A percentile compares a stretch with the other conserved stretches of the same genome.
Evolutionary conservation across 53 echinoderm and acorn worm genomes (phyloP).

Genomic region (Mesocentrotus franciscanus): DNA sequence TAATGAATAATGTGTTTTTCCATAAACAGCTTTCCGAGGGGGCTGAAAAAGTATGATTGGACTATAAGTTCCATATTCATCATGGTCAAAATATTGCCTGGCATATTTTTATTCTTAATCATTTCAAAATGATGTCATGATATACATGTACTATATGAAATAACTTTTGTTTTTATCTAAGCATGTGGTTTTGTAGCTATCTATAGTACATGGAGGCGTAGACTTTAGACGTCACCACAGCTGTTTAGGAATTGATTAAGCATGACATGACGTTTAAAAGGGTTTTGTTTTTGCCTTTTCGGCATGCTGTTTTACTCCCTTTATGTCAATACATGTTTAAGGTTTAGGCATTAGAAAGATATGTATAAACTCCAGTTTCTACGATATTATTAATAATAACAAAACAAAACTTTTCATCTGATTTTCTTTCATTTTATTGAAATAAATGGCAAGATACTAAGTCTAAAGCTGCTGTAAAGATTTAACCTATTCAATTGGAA

Average conservation of each 20-base stretch:
- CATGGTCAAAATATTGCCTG: not conserved
- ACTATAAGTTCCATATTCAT: not conserved
- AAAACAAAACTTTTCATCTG: too few species aligned
- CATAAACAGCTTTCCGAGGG: not conserved
- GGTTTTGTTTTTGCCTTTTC: slow-evolving; percentile 24
- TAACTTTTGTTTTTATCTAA: not conserved
- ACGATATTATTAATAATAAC: too few species aligned
- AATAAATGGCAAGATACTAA: not conserved
- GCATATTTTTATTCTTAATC: slow-evolving; percentile 20
- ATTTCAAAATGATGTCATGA: not conserved
- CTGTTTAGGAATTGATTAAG: slow-evolving; percentile 4
- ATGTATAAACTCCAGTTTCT: too few species aligned
- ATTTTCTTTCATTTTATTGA: not conserved
- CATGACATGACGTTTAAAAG: not conserved
- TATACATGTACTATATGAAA: too few species aligned
- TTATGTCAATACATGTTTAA: not conserved
- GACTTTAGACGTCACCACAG: not conserved
- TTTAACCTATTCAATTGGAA: too few species aligned
- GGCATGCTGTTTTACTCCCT: not conserved
- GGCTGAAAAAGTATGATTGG: not conserved
- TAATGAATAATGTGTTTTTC: not conserved
- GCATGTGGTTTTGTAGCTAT: not conserved
- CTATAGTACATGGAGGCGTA: not conserved
- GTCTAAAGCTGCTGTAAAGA: too few species aligned
- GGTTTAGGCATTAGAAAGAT: not conserved